These are phyloP conservation scores for Drosophila kohkoa DNA, from an alignment of 1,140 invertebrate genomes.

Conservation along the genomic window DNA sequence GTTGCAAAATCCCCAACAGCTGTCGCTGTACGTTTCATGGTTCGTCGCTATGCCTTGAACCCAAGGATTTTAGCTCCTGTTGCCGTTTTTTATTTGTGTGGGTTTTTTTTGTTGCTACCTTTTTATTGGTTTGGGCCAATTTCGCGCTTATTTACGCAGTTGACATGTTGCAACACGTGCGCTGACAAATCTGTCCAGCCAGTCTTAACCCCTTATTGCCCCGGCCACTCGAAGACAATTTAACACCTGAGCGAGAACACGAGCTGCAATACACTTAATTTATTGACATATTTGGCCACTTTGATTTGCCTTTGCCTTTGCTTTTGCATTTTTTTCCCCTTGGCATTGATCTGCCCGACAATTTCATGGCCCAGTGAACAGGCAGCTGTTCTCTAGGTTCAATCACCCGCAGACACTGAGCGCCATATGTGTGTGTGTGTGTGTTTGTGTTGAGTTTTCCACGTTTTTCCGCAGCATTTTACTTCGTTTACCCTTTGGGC, in stretches of 20 bases:
- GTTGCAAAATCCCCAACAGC: constrained; percentile 40
- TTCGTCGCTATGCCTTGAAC: constrained; percentile 34
- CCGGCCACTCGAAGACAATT: constrained; percentile 55
- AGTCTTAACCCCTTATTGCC: constrained; percentile 53
- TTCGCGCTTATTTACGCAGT: constrained; percentile 74
- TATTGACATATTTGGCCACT: constrained; percentile 75
- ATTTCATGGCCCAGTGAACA: constrained; percentile 67
- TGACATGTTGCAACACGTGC: constrained; percentile 77
- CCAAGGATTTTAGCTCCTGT: background rate
- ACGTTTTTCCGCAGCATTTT: constrained; percentile 10
- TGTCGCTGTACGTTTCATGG: constrained; percentile 59
- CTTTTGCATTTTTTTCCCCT: constrained; percentile 25
- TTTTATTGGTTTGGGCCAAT: constrained; percentile 50
- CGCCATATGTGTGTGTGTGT: constrained; percentile 30
- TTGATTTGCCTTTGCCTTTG: constrained; percentile 62
- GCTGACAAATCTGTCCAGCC: constrained; percentile 61
- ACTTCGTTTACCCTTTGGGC: constrained; percentile 34
- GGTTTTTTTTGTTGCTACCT: constrained; percentile 3
- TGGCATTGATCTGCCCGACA: constrained; percentile 12
- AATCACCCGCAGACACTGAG: constrained; percentile 43
- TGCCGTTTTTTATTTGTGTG: background rate
- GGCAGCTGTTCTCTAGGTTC: constrained; percentile 54
- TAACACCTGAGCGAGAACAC: constrained; percentile 66
- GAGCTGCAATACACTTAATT: constrained; percentile 57
- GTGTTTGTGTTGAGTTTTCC: constrained; percentile 23